Conservation (phyloP, 2,113 vertebrate species). For the Corythaeola cristata region DNA sequence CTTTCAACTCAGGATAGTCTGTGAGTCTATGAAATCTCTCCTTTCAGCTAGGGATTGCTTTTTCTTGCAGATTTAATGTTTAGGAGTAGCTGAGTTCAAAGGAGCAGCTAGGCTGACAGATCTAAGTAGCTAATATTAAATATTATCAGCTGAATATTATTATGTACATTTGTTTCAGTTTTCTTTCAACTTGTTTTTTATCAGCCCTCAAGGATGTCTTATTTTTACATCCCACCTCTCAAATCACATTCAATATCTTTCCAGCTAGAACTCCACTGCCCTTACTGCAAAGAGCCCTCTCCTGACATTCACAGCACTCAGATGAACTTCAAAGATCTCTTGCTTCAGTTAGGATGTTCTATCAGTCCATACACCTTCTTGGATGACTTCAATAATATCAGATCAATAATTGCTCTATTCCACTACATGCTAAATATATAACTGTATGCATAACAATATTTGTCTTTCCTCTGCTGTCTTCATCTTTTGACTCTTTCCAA, state of each 20-base stretch:
- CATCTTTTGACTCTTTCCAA: not conserved
- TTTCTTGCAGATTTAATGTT: not conserved
- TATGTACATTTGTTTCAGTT: not conserved
- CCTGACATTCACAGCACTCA: not conserved
- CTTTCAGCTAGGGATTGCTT: not conserved
- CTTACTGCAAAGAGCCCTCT: not conserved
- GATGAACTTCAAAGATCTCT: not conserved
- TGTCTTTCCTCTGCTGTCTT: not conserved
- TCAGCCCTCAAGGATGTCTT: not conserved
- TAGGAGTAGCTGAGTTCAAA: not conserved
- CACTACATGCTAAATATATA: not conserved
- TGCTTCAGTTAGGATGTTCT: not conserved
- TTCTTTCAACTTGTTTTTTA: not conserved
- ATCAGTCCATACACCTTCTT: not conserved
- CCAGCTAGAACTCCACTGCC: not conserved
- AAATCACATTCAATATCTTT: not conserved
- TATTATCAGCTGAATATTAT: not conserved
- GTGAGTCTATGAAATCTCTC: not conserved
- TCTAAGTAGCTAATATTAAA: not conserved
- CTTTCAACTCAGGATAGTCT: not conserved
- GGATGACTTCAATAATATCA: not conserved
- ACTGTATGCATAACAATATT: not conserved
- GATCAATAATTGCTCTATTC: not conserved
- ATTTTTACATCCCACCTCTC: not conserved
- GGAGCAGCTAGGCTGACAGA: not conserved